These are phyloP conservation scores for Molossus molossus DNA, from an alignment of 2,797 vertebrate species.

Conservation along the genomic window DNA sequence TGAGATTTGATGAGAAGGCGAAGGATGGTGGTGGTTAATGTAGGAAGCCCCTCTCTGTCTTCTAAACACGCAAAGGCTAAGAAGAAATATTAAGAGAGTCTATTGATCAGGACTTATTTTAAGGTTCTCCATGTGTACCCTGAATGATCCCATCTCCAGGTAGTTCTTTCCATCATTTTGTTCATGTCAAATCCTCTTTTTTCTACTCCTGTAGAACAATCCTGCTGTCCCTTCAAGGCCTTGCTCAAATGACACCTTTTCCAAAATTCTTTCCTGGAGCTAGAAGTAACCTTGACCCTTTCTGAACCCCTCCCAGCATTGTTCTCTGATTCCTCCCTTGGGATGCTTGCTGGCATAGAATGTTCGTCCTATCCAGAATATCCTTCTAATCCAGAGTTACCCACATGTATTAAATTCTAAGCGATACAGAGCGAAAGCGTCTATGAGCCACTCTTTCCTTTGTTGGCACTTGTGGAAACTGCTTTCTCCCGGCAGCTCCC, in stretches of 20 bases:
- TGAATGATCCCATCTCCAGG: neutral
- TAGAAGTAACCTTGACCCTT: neutral
- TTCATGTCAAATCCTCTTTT: neutral
- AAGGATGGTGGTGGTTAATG: slow-evolving; percentile 35
- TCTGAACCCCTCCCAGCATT: neutral
- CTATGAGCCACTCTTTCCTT: neutral
- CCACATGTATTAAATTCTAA: neutral
- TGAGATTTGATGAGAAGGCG: slow-evolving; percentile 7
- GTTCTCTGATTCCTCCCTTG: neutral
- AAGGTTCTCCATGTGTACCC: neutral
- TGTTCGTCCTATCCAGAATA: neutral
- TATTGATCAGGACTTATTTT: neutral
- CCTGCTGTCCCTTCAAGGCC: neutral
- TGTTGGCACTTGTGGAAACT: neutral
- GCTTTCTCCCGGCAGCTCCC: neutral
- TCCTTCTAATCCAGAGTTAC: slow-evolving; percentile 20
- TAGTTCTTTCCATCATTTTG: neutral
- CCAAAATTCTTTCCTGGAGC: neutral
- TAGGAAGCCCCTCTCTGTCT: neutral
- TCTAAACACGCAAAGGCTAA: neutral
- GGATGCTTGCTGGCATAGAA: neutral
- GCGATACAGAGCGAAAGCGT: neutral
- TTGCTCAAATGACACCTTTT: neutral
- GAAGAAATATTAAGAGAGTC: neutral
- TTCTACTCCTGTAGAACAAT: neutral